These are phyloP conservation scores for Pyrrhia umbra DNA, from an alignment of 2,888 invertebrate species.

Conservation along the genomic window DNA sequence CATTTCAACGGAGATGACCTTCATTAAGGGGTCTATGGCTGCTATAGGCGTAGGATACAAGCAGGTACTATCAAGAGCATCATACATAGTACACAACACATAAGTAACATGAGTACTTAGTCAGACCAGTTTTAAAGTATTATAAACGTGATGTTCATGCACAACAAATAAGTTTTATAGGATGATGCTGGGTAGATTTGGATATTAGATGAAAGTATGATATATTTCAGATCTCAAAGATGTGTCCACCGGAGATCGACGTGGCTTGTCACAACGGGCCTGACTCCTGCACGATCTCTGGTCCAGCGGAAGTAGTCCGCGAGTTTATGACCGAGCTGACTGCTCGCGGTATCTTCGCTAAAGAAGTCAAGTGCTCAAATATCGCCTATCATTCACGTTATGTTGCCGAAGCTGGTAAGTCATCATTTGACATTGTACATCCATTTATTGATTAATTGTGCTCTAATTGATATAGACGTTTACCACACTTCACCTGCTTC, in stretches of 20 bases:
- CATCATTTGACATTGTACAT: constrained; percentile 74
- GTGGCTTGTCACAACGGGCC: constrained; percentile 95
- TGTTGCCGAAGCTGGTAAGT: constrained; percentile 91
- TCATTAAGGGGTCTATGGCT: constrained; percentile 96
- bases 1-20: constrained; percentile 92
- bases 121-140: too few species aligned
- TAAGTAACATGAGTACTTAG: too few species aligned
- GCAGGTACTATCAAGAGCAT: constrained; percentile 72
- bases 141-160: too few species aligned
- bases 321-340: constrained; percentile 88
- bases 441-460: neutral
- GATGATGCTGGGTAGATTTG: too few species aligned
- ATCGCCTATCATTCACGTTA: constrained; percentile 97
- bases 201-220: too few species aligned
- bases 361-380: constrained; percentile 92
- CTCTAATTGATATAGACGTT: neutral
- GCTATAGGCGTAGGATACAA: constrained; percentile 93
- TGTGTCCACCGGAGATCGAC: constrained; percentile 91
- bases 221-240: constrained; percentile 67
- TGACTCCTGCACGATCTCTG: constrained; percentile 94
- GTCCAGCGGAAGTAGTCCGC: constrained; percentile 91
- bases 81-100: too few species aligned
- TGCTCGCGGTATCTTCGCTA: constrained; percentile 77
- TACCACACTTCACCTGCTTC: neutral
- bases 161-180: neutral